phyloP scores from a whole-genome alignment of 2,888 invertebrate genomes.

The Scaptomyza parva region DNA sequence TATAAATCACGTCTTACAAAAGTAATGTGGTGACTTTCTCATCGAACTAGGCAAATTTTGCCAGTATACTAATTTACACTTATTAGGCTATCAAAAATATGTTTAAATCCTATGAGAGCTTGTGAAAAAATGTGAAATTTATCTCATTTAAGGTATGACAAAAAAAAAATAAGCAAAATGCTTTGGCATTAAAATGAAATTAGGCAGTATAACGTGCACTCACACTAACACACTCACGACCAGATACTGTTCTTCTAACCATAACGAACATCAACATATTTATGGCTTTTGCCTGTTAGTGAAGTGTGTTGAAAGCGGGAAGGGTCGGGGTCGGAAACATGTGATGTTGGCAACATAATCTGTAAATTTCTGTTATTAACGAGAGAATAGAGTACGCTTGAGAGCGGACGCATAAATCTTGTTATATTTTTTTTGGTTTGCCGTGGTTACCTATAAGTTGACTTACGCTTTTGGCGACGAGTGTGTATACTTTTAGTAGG shows the following conservation, averaged over 20 bases:
- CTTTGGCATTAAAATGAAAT: slow-evolving; percentile 70
- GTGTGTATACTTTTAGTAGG: slow-evolving; percentile 5
- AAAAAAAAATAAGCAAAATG: slow-evolving; percentile 48
- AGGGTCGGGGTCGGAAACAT: background rate
- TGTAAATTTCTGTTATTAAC: slow-evolving; percentile 51
- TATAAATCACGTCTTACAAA: slow-evolving; percentile 20
- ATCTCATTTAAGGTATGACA: slow-evolving; percentile 24
- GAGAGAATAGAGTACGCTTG: slow-evolving; percentile 37
- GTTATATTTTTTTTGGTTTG: slow-evolving; percentile 5
- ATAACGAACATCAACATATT: slow-evolving; percentile 52
- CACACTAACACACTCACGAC: slow-evolving; percentile 7
- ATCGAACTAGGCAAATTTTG: too few relatives aligned
- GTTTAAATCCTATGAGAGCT: background rate
- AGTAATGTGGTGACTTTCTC: background rate
- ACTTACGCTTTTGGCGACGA: slow-evolving; percentile 1
- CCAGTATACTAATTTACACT: too few relatives aligned
- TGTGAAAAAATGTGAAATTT: background rate
- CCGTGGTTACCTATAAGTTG: slow-evolving; percentile 28
- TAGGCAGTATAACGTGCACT: slow-evolving; percentile 48
- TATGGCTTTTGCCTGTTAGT: slow-evolving; percentile 56
- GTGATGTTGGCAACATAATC: slow-evolving; percentile 41
- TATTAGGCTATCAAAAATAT: background rate
- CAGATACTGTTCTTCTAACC: slow-evolving; percentile 12
- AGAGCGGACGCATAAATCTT: slow-evolving; percentile 47
- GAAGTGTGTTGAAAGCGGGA: slow-evolving; percentile 19